Base-by-base conservation (phyloP, 2,888 invertebrate species). In the Junonia oenone region DNA sequence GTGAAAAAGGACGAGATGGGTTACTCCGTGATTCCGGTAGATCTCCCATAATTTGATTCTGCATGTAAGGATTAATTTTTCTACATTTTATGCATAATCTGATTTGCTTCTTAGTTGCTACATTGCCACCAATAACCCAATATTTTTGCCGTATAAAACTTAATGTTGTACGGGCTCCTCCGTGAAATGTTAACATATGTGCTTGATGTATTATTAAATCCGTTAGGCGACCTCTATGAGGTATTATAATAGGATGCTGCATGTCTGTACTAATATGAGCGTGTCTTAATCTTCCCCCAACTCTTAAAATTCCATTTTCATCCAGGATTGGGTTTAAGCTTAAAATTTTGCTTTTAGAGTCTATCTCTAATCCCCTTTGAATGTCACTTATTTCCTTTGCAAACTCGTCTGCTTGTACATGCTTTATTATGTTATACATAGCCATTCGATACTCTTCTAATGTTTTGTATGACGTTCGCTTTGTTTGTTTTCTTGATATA, bases 211-310 rank as follows among this genome's bases (percentile, higher is more conserved):
- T 37, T 15, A 49, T 37, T 17, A 49, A 14, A 8, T 22, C 37
- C 22, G 49, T 49, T n/a, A 49, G 26, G 37, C 31, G 49, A 9
- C 49, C 22, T n/a, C 19, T 37, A n/a, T 49, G 37, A 19, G 49
- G 14, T 17, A 49, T 49, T 13, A 49, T 37, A n/a, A n/a, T n/a
- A n/a, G n/a, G n/a, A n/a, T 63, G 40, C 29, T 58, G 55, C 55
- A 55, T 62, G 1, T 58, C 54, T 8, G 35, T n/a, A 14, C 26
- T 40, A 1, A 62, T 58, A 6, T 35, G 22, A 2, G 59, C 61
- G 43, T 58, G 53, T 9, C 9, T 37, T 2, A 61, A 8, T 27
- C 61, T 51, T 3, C 61, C 59, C 1, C 59, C 59, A 1, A 63
- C 61, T 17, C 61, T 37, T 6, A 63, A 40, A 11, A 63, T 13